A percentile compares a stretch with the other conserved stretches of the same genome.
These are phyloP conservation scores for Heterotis niloticus DNA, from an alignment of 2,113 vertebrate genomes.

Conservation along the genomic window DNA sequence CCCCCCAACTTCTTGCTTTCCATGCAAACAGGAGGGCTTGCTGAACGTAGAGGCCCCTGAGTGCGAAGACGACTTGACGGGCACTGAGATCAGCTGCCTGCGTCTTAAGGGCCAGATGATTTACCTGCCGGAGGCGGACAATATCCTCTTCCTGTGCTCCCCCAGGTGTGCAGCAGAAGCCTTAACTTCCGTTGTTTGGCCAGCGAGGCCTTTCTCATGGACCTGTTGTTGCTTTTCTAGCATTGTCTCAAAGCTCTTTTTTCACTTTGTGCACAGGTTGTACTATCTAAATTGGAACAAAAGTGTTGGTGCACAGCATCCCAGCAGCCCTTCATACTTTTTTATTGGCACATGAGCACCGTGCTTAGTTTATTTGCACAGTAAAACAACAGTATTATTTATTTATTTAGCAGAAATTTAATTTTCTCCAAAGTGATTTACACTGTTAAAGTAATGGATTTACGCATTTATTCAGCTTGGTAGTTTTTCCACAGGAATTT, in stretches of 20 bases:
- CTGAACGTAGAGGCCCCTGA: slow-evolving; percentile 92
- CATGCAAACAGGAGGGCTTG: slow-evolving; percentile 78
- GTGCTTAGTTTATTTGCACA: no score
- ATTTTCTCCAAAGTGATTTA: not conserved
- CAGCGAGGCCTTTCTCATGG: no score
- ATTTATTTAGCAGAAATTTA: not conserved
- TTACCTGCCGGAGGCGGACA: slow-evolving; percentile 96
- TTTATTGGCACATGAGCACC: not conserved
- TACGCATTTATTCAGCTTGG: no score
- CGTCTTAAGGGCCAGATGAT: slow-evolving; percentile 98
- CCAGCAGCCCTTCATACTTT: no score
- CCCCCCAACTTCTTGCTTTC: slow-evolving; percentile 5
- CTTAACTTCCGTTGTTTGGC: no score
- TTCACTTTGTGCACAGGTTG: not conserved
- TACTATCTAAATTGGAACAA: not conserved
- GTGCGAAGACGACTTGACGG: slow-evolving; percentile 92
- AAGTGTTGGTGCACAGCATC: not conserved
- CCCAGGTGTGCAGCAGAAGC: slow-evolving; percentile 74
- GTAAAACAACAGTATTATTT: not conserved
- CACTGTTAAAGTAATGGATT: no score
- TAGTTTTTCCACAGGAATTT: no score
- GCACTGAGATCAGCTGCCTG: slow-evolving; percentile 92
- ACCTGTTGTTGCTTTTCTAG: no score
- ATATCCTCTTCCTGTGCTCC: slow-evolving; percentile 96
- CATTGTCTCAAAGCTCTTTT: not conserved